Base-by-base conservation (phyloP, 1,140 invertebrate species). In the Hyles euphorbiae region DNA sequence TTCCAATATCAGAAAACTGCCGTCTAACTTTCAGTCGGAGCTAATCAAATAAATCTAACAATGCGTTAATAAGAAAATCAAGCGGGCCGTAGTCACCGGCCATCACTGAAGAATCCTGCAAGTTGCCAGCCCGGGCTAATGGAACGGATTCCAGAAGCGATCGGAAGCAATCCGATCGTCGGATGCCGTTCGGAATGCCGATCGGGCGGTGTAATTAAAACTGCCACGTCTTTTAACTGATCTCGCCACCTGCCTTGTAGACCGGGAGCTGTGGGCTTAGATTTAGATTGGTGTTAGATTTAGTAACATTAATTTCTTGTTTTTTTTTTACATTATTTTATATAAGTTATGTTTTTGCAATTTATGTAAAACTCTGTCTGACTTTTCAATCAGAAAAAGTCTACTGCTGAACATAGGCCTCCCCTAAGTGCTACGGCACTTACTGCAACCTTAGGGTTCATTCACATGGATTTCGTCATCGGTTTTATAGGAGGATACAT, bases 191-290 rank as follows among this genome's bases (percentile, higher is more conserved):
- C 56, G 60, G 65, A 61, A 67, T 67, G 65, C 65, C 58, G 53
- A 60, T 60, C 52, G 60, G 50, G 53, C 56, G 53, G 54, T 58
- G 65, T 67, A 67, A 67, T 67, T 67, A 67, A 67, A 67, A 63
- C 60, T 63, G 65, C 61, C 65, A 63, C 65, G 65, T 67, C 58
- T 67, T 67, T 63, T 57, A 61, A 63, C 57, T 63, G 65, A 63
- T 60, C 61, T 60, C 52, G 65, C 59, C 60, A 67, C 64, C 64
- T 67, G 64, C 49, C 44, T 55, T 57, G 22, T 53, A 46, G 62
- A 7, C 49, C 33, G 46, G 58, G 62, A 56, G 62, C 10, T 48
- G 36, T 8, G 43, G 22, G 3, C n/a, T 10, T 48, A 48, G 5
- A 48, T 48, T n/a, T 3, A n/a, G n/a, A 10, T 48, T 48, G 12